Conservation (phyloP, 2,888 invertebrate genomes). For the Caenorhabditis macrosperma region DNA sequence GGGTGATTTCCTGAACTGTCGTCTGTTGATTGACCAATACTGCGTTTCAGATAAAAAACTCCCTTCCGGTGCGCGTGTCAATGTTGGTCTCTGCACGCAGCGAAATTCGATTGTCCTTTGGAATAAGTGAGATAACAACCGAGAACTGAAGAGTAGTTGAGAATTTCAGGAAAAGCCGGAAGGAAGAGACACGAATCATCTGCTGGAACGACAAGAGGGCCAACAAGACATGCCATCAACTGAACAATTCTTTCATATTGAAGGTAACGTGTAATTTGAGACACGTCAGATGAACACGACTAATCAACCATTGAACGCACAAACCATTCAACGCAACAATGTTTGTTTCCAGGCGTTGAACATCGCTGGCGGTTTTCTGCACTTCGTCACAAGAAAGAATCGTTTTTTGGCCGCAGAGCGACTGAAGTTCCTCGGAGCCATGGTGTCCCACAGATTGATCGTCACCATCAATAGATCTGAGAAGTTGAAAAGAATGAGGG, state of each 20-base stretch:
- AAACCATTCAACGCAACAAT: not conserved
- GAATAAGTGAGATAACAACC: conserved; percentile 83
- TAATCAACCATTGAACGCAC: not conserved
- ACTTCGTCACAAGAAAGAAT: conserved; percentile 87
- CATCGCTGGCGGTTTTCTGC: conserved; percentile 82
- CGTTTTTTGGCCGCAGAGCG: conserved; percentile 90
- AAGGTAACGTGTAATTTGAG: conserved; percentile 1
- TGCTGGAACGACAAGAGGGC: conserved; percentile 90
- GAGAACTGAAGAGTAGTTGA: conserved; percentile 17
- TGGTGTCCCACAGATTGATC: conserved; percentile 74
- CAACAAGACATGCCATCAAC: conserved; percentile 64
- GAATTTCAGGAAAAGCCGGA: conserved; percentile 39
- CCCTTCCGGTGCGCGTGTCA: conserved; percentile 37
- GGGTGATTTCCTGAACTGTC: conserved; percentile 13
- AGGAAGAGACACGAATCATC: conserved; percentile 58
- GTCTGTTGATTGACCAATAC: not conserved
- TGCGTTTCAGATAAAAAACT: conserved; percentile 36
- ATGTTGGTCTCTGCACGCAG: conserved; percentile 88
- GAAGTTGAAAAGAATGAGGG: conserved; percentile 84
- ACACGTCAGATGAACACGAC: not conserved
- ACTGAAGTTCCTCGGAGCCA: conserved; percentile 81
- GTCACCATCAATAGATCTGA: conserved; percentile 76
- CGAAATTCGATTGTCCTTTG: conserved; percentile 90
- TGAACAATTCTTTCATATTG: conserved; percentile 66
- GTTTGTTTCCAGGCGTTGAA: conserved; percentile 17